A percentile compares a stretch with the other conserved stretches of the same genome.
phyloP scores from a whole-genome alignment of 2,797 vertebrate species.

The Notolepis coatsorum region DNA sequence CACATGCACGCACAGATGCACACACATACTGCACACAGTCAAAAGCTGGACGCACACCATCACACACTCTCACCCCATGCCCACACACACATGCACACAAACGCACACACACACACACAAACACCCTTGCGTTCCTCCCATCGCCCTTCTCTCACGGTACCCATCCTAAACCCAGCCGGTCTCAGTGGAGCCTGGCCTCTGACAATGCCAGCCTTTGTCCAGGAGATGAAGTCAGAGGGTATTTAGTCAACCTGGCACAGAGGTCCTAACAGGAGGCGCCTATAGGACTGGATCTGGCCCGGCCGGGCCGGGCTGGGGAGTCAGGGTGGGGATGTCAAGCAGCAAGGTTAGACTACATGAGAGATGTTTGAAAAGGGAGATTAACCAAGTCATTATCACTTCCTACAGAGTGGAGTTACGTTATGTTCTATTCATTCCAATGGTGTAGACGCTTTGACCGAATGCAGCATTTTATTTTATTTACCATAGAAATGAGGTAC shows the following conservation, averaged over 20 bases:
- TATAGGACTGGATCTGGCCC: neutral
- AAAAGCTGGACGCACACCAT: neutral
- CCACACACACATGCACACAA: neutral
- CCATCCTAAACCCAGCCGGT: constrained; percentile 20
- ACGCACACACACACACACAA: no score
- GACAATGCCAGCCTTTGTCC: constrained; percentile 40
- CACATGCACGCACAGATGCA: neutral
- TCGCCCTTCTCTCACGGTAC: constrained; percentile 1
- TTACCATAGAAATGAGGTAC: no score
- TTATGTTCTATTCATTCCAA: no score
- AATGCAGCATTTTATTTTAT: no score
- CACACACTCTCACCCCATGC: neutral
- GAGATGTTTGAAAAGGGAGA: no score
- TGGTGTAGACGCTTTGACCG: no score
- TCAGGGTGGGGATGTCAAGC: neutral
- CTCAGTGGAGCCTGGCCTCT: constrained; percentile 15
- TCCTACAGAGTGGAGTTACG: no score
- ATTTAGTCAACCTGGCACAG: constrained; percentile 29
- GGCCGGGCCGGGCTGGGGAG: no score
- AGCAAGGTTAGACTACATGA: no score
- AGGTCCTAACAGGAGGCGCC: neutral
- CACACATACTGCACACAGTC: no score
- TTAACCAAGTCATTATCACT: no score
- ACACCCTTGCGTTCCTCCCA: neutral
- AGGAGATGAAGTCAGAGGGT: constrained; percentile 27